Evolutionary conservation across 2,888 invertebrate species (phyloP), one percentile per base, ranked within the genome.

Genomic region (Lottia scabra): DNA sequence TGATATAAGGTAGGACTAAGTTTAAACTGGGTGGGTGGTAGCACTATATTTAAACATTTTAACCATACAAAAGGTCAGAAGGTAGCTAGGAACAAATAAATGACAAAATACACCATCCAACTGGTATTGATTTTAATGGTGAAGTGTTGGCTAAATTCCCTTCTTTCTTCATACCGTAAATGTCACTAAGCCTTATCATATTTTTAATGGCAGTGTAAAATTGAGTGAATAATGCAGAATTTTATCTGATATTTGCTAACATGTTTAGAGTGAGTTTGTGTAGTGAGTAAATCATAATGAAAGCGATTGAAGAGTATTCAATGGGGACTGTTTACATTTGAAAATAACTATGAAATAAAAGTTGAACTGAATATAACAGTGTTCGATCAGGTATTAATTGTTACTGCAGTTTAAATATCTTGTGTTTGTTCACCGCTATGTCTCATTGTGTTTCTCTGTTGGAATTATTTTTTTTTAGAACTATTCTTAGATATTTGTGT

Each of bases 71-170:
- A 56, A 56, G 56, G 56, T 56, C 56, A 56, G 19, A 56, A 56
- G 56, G 56, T 56, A 56, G 23, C 56, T 56, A 56, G 19, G 56
- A 56, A 23, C 56, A 56, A 56, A 56, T 56, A 56, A 56, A 56
- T 56, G 56, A 56, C 56, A 56, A 56, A 56, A 56, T 56, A 56
- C 56, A 56, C 56, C 56, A 56, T 56, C 56, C 38, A 56, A 19
- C 56, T 56, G 19, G 13, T 56, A 56, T 56, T 56, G 56, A 56
- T 56, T 56, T 56, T 23, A 56, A 56, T 56, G 56, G 56, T 56
- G 56, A 56, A 56, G 56, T 56, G 56, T 23, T 56, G 56, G 19
- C 19, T 56, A 56, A 56, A 56, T 56, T 56, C 23, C 19, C 19
- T 23, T 56, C 23, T 56, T 56, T 56, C 23, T 56, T 23, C 56